Conservation (phyloP, 2,113 vertebrate species). For the Leptodactylus fuscus region DNA sequence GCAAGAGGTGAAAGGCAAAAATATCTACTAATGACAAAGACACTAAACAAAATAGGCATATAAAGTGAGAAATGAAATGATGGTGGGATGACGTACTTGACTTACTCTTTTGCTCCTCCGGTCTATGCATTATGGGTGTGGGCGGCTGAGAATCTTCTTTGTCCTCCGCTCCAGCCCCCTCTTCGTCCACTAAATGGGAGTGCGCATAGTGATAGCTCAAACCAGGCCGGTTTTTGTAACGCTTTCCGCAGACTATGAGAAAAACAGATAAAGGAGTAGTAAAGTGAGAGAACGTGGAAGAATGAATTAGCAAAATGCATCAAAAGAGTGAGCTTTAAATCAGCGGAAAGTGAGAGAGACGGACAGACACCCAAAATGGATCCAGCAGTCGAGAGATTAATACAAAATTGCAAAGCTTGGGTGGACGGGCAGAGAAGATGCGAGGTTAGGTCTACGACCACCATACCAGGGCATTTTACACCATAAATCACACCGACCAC, state of each 20-base stretch:
- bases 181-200: conserved; percentile 95
- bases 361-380: not conserved
- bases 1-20: too few species aligned
- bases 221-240: conserved; percentile 96
- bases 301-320: not conserved
- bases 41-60: too few species aligned
- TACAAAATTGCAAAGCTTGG: conserved; percentile 43
- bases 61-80: not conserved
- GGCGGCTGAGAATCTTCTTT: conserved; percentile 86
- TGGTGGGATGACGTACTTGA: not conserved
- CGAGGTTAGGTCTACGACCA: not conserved
- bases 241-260: conserved; percentile 90
- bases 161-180: conserved; percentile 81
- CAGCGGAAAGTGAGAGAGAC: not conserved
- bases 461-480: not conserved
- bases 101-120: conserved; percentile 90
- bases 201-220: conserved; percentile 98
- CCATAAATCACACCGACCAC: too few species aligned
- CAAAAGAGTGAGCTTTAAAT: not conserved
- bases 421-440: not conserved
- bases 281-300: not conserved
- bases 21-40: too few species aligned
- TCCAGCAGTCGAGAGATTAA: not conserved
- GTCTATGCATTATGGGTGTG: conserved; percentile 79
- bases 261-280: not conserved